phyloP scores from a whole-genome alignment of 2,888 invertebrate genomes.

The Drosophila meridionalis region DNA sequence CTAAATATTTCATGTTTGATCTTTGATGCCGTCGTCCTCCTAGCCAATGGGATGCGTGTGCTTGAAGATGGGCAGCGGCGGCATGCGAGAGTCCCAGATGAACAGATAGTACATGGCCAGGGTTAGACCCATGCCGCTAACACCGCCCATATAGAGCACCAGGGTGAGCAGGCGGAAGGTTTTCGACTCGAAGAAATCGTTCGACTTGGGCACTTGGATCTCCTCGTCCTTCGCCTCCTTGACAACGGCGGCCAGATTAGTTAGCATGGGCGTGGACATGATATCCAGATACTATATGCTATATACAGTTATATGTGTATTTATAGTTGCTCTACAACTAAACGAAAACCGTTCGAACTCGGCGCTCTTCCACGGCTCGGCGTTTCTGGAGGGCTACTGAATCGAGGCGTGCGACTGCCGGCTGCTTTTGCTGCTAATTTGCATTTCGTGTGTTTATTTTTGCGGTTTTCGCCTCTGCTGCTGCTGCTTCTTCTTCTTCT shows the following conservation, averaged over 20 bases:
- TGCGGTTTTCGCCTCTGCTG: conserved; percentile 27
- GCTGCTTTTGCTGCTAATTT: conserved; percentile 22
- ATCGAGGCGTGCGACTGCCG: conserved; percentile 32
- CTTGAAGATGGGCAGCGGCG: conserved; percentile 82
- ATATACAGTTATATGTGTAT: not conserved
- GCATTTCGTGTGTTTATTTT: conserved; percentile 24
- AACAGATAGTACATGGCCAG: conserved; percentile 83
- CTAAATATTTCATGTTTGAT: not conserved
- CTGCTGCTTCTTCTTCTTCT: conserved; percentile 10
- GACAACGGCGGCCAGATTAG: conserved; percentile 55
- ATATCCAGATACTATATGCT: not conserved
- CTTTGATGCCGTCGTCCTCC: not conserved
- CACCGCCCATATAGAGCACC: conserved; percentile 81
- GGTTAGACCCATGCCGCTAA: conserved; percentile 82
- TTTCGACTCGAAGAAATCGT: conserved; percentile 82
- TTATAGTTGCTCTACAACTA: not conserved
- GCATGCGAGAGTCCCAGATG: conserved; percentile 84
- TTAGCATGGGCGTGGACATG: conserved; percentile 36
- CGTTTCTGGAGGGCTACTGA: conserved; percentile 65
- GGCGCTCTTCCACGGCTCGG: conserved; percentile 53
- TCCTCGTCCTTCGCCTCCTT: conserved; percentile 76
- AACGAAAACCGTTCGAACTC: conserved; percentile 34
- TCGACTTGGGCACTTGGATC: conserved; percentile 74
- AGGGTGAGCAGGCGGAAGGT: conserved; percentile 82
- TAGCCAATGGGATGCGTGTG: conserved; percentile 83